phyloP scores from a whole-genome alignment of 2,797 vertebrate species.

The Adelosebastes latens region DNA sequence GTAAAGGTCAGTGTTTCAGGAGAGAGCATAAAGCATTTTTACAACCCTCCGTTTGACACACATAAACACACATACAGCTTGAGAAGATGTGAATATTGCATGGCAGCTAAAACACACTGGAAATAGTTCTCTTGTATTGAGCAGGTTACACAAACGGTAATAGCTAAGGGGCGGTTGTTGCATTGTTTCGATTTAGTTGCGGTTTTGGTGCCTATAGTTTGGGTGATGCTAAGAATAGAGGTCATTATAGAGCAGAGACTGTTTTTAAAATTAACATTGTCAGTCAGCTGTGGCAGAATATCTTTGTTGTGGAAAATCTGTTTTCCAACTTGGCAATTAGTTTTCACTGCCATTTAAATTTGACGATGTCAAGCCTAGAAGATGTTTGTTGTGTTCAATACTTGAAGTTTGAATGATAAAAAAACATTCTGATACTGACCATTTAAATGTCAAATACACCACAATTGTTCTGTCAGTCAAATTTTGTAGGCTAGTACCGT shows the following conservation, averaged over 20 bases:
- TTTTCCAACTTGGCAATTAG: constrained; percentile 19
- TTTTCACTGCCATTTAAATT: constrained; percentile 14
- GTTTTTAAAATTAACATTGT: constrained; percentile 13
- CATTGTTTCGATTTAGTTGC: background rate
- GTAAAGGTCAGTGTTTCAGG: constrained; percentile 74
- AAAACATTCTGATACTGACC: background rate
- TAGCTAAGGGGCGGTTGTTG: background rate
- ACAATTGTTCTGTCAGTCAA: background rate
- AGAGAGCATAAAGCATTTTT: constrained; percentile 69
- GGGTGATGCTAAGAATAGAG: constrained; percentile 8
- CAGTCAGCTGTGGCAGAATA: constrained; percentile 2
- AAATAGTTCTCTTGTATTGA: background rate
- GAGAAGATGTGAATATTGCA: constrained; percentile 14
- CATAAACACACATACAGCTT: constrained; percentile 48
- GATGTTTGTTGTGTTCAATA: constrained; percentile 12
- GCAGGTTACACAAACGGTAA: background rate
- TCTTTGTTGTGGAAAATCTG: constrained; percentile 28
- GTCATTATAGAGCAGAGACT: background rate
- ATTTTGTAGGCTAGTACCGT: background rate
- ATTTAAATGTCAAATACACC: constrained; percentile 1
- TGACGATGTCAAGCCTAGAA: background rate
- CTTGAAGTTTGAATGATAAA: constrained; percentile 6
- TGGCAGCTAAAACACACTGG: background rate
- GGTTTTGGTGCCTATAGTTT: background rate
- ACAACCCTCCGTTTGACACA: constrained; percentile 42